phyloP scores from a whole-genome alignment of 2,888 invertebrate genomes.

The Ashinkailepas kermadecensis region DNA sequence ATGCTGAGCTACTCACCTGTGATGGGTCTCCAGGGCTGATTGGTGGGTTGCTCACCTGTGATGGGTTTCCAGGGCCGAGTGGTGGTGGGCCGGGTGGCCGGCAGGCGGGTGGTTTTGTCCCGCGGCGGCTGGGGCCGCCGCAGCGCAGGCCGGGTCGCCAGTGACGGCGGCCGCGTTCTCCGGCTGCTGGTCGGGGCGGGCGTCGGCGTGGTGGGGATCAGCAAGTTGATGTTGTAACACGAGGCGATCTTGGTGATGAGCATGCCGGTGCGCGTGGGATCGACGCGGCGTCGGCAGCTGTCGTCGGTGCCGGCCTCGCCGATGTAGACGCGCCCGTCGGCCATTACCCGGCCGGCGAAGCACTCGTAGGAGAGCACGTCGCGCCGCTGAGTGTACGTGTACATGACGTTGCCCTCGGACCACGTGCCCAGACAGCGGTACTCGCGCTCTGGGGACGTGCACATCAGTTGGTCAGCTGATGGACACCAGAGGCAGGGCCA shows the following conservation, averaged over 20 bases:
- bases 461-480: no score
- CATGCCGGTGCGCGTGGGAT: conserved; percentile 55
- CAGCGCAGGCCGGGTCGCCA: neutral
- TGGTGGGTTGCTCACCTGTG: neutral
- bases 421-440: conserved; percentile 60
- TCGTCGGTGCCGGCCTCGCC: conserved; percentile 54
- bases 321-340: conserved; percentile 54
- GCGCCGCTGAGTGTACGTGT: conserved; percentile 56
- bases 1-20: conserved; percentile 2
- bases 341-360: conserved; percentile 55
- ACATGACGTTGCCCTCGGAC: conserved; percentile 54
- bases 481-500: no score
- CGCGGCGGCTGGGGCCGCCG: neutral
- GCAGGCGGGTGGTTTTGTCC: neutral
- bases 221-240: neutral
- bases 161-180: neutral
- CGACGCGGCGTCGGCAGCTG: conserved; percentile 54
- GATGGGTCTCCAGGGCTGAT: neutral
- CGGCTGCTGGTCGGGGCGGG: neutral
- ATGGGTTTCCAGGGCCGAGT: conserved; percentile 11
- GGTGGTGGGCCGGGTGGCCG: neutral
- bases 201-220: neutral
- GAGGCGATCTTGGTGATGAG: conserved; percentile 13
- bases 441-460: conserved; percentile 48
- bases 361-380: conserved; percentile 56